These are phyloP conservation scores for Poecilia velifera DNA, from an alignment of 2,797 vertebrate species.

Conservation along the genomic window DNA sequence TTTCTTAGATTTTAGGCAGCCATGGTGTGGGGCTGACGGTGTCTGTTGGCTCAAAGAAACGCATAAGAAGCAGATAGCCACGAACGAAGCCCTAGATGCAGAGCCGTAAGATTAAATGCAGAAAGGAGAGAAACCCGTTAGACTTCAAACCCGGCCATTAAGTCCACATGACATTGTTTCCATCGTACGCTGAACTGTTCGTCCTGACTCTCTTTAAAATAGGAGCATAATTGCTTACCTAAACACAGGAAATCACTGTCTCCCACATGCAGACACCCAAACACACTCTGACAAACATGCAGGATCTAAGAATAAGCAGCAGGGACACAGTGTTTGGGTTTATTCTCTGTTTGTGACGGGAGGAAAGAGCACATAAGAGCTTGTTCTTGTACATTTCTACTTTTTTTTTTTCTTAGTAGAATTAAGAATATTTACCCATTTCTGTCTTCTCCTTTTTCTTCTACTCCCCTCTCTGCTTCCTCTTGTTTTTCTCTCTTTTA, in stretches of 20 bases:
- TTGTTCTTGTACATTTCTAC: constrained; percentile 20
- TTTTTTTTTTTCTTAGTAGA: constrained; percentile 5
- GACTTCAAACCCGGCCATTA: constrained; percentile 39
- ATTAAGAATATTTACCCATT: constrained; percentile 30
- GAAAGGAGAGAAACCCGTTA: constrained; percentile 42
- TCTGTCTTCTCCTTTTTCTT: constrained; percentile 1
- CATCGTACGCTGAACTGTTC: constrained; percentile 19
- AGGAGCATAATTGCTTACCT: constrained; percentile 27
- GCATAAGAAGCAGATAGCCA: background rate
- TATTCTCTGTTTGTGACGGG: constrained; percentile 40
- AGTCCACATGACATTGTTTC: constrained; percentile 40
- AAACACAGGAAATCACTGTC: constrained; percentile 18
- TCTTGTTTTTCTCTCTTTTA: background rate
- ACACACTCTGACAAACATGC: constrained; percentile 20
- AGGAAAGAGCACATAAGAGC: constrained; percentile 20
- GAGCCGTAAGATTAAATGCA: constrained; percentile 25
- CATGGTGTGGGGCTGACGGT: background rate
- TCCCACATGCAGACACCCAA: constrained; percentile 23
- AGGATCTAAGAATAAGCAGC: constrained; percentile 48
- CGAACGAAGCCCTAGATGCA: background rate
- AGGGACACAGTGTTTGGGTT: constrained; percentile 39
- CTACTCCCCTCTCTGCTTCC: constrained; percentile 18
- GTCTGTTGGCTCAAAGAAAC: background rate
- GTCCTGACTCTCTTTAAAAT: constrained; percentile 16
- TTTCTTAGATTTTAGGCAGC: constrained; percentile 50